Evolutionary conservation across 2,797 vertebrate genomes (phyloP).

Genomic region (Poecilia gillii): DNA sequence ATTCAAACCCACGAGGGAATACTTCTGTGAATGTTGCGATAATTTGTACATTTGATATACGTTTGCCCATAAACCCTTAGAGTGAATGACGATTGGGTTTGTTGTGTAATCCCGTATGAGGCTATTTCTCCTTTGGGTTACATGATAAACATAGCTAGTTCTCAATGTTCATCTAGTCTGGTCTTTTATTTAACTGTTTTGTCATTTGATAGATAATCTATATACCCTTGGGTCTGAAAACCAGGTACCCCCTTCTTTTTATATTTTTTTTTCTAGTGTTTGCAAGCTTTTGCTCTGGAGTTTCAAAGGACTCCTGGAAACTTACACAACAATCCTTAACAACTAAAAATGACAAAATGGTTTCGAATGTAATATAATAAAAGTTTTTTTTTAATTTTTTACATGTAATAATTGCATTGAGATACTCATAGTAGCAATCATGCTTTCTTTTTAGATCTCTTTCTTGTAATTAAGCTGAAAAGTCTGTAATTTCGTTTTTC

Average conservation of each 20-base stretch:
- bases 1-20: background rate
- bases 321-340: background rate
- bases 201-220: constrained; percentile 1
- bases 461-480: too few species aligned
- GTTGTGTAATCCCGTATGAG: background rate
- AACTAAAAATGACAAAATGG: background rate
- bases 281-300: background rate
- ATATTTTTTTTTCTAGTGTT: background rate
- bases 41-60: background rate
- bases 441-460: too few species aligned
- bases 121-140: background rate
- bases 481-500: too few species aligned
- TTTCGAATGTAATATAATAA: background rate
- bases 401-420: background rate
- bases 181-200: background rate
- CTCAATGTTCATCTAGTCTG: background rate
- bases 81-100: background rate
- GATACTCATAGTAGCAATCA: background rate
- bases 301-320: background rate
- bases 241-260: background rate
- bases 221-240: background rate
- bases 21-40: background rate
- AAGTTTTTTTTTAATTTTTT: too few species aligned
- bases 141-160: background rate
- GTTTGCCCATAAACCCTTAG: background rate